Evolutionary conservation across 1,140 invertebrate species (phyloP).

Genomic region (Papilio aristodemus): DNA sequence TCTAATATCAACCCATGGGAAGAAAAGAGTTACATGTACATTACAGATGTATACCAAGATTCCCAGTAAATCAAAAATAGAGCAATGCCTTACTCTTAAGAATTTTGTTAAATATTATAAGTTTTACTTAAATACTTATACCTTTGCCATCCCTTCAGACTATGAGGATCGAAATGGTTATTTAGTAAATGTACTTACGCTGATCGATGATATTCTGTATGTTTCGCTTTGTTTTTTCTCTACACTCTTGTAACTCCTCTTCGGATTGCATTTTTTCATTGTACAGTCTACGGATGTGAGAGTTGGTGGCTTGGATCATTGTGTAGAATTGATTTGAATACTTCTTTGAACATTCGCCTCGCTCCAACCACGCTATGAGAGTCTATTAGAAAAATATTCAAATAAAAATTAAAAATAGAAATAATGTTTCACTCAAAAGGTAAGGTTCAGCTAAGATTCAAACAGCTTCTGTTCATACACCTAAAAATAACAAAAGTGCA

Average conservation of each 20-base stretch:
- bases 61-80: not conserved
- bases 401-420: not conserved
- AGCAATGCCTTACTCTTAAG: too few species aligned
- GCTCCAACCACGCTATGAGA: constrained; percentile 93
- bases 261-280: constrained; percentile 92
- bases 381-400: constrained; percentile 78
- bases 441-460: too few species aligned
- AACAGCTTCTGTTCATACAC: too few species aligned
- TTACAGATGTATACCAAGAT: constrained; percentile 17
- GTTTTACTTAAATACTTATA: constrained; percentile 5
- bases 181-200: constrained; percentile 84
- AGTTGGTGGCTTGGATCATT: constrained; percentile 96
- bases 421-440: not conserved
- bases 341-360: constrained; percentile 94
- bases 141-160: constrained; percentile 23
- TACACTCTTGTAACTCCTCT: constrained; percentile 93
- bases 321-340: constrained; percentile 95
- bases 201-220: constrained; percentile 91
- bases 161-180: constrained; percentile 14
- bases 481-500: too few species aligned
- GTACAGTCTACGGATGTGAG: constrained; percentile 91
- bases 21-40: too few species aligned
- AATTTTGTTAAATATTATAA: not conserved
- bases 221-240: constrained; percentile 90
- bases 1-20: too few species aligned